Conservation (phyloP, 2,888 invertebrate species). For the Diabrotica balteata region DNA sequence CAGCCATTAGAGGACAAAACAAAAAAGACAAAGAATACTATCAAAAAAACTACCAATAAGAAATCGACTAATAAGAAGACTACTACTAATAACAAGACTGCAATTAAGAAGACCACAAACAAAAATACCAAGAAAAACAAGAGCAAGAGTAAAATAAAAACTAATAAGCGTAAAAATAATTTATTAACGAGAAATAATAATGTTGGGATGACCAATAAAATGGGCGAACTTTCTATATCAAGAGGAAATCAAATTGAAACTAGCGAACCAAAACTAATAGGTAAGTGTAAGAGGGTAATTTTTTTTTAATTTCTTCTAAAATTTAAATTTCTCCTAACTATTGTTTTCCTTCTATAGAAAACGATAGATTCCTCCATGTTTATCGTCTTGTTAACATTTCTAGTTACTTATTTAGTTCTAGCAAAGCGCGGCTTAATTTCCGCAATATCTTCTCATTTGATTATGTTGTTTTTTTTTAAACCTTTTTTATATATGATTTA, state of each 20-base stretch:
- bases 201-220: slow-evolving; percentile 49
- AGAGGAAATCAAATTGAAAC: slow-evolving; percentile 39
- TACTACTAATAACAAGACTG: slow-evolving; percentile 8
- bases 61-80: slow-evolving; percentile 23
- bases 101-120: slow-evolving; percentile 1
- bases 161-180: background rate
- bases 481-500: too few species aligned
- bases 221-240: slow-evolving; percentile 55
- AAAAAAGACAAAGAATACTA: slow-evolving; percentile 49
- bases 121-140: slow-evolving; percentile 15
- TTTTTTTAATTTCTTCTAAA: too few species aligned
- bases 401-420: too few species aligned
- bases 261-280: slow-evolving; percentile 27
- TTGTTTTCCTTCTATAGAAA: too few species aligned
- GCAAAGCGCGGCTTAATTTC: too few species aligned
- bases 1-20: slow-evolving; percentile 63
- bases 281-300: slow-evolving; percentile 20
- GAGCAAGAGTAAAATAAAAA: slow-evolving; percentile 26
- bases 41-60: slow-evolving; percentile 10
- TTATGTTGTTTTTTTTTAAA: too few species aligned
- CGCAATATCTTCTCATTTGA: too few species aligned
- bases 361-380: too few species aligned
- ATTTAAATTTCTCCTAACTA: too few species aligned
- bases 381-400: too few species aligned
- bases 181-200: slow-evolving; percentile 14